These are phyloP conservation scores for Callipepla californica DNA, from an alignment of 2,113 vertebrate genomes.

Conservation along the genomic window DNA sequence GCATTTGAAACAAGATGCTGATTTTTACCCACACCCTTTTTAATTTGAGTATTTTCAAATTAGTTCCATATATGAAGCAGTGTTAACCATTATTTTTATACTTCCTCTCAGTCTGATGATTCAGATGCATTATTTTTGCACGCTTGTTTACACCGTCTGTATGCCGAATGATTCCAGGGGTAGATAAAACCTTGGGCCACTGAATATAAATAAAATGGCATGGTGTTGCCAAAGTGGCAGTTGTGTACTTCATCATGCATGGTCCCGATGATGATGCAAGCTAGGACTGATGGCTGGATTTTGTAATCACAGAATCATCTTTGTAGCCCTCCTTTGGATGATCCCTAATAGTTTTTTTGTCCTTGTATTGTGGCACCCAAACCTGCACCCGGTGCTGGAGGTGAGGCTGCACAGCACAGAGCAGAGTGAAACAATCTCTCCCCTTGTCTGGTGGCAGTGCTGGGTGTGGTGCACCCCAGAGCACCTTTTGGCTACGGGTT, in stretches of 20 bases:
- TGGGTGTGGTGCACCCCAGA: not conserved
- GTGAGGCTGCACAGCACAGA: not conserved
- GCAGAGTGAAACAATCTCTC: not conserved
- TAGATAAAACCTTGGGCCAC: not conserved
- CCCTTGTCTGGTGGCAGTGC: not conserved
- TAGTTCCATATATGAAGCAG: not conserved
- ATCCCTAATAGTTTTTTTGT: not conserved
- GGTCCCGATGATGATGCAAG: not conserved
- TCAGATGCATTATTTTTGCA: conserved; percentile 30
- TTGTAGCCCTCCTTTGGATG: not conserved
- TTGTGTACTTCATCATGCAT: not conserved
- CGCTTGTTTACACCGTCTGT: conserved; percentile 2
- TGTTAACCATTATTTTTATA: conserved; percentile 64
- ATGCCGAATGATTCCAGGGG: not conserved
- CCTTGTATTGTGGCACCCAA: not conserved
- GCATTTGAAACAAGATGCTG: conserved; percentile 56
- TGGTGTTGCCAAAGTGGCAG: not conserved
- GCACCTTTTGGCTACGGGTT: not conserved
- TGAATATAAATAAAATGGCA: not conserved
- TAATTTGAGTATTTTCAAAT: conserved; percentile 57
- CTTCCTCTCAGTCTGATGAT: conserved; percentile 13
- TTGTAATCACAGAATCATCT: not conserved
- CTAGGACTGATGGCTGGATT: not conserved
- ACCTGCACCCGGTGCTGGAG: not conserved
- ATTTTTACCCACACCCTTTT: conserved; percentile 21